Evolutionary conservation across 1,140 invertebrate genomes (phyloP).

Genomic region (Brachionus manjavacas): DNA sequence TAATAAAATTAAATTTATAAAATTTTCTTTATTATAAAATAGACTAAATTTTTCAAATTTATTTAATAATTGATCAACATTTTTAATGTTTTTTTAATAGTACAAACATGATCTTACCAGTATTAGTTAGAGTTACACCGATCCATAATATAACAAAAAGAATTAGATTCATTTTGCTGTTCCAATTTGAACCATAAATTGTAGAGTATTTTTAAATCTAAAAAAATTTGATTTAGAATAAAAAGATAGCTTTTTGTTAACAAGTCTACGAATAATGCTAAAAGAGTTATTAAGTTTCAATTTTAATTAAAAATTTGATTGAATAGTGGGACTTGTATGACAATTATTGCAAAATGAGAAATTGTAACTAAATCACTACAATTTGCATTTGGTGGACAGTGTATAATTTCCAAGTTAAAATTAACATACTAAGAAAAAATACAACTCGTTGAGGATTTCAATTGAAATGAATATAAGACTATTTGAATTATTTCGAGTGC

Average conservation of each 20-base stretch:
- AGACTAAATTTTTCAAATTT: neutral
- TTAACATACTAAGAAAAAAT: slow-evolving; percentile 3
- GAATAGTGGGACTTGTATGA: slow-evolving; percentile 13
- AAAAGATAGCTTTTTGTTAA: neutral
- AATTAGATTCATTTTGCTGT: slow-evolving; percentile 4
- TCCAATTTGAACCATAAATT: neutral
- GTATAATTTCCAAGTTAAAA: slow-evolving; percentile 8
- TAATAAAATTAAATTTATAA: too few relatives aligned
- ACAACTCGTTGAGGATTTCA: neutral
- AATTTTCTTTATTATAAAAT: neutral
- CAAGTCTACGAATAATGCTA: neutral
- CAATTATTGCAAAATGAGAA: neutral
- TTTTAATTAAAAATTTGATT: neutral
- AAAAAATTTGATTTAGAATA: neutral
- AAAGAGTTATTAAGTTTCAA: slow-evolving; percentile 1
- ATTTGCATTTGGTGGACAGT: slow-evolving; percentile 22
- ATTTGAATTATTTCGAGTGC: slow-evolving; percentile 10
- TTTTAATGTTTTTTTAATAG: neutral
- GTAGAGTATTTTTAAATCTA: neutral
- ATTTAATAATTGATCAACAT: too few relatives aligned
- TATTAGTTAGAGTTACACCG: neutral
- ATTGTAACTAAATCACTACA: slow-evolving; percentile 1
- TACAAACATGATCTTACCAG: neutral
- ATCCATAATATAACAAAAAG: slow-evolving; percentile 1
- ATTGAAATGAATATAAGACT: neutral